Conservation (phyloP, 2,113 vertebrate genomes). For the Camelus dromedarius region DNA sequence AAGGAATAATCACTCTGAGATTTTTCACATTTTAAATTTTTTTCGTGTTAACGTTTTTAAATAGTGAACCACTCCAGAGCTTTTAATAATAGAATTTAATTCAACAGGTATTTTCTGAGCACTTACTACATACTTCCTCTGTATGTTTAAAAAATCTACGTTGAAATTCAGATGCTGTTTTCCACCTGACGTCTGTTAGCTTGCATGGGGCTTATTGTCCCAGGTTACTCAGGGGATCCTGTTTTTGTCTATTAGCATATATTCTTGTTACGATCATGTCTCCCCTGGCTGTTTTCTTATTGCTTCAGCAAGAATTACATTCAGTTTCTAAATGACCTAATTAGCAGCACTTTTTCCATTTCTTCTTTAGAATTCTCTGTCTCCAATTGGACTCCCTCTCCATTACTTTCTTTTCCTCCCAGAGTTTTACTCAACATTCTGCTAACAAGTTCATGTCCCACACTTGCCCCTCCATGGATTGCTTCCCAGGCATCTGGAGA, state of each 20-base stretch:
- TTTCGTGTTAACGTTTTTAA: constrained; percentile 13
- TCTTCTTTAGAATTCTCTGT: constrained; percentile 5
- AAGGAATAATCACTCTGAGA: not conserved
- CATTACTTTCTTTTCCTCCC: not conserved
- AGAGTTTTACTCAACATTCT: constrained; percentile 51
- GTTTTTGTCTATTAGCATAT: constrained; percentile 10
- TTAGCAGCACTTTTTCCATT: not conserved
- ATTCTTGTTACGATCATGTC: not conserved
- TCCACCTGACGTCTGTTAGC: not conserved
- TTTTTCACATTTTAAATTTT: constrained; percentile 19
- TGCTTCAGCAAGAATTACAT: constrained; percentile 44
- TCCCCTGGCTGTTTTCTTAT: not conserved
- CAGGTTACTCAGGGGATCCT: not conserved
- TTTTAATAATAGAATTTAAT: not conserved
- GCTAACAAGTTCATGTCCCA: constrained; percentile 30
- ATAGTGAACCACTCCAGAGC: not conserved
- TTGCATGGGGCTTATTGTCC: not conserved
- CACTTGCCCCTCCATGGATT: not conserved
- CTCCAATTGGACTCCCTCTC: not conserved
- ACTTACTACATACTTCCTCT: not conserved
- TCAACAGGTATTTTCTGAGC: constrained; percentile 39
- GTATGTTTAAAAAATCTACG: not conserved
- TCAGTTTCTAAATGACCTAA: constrained; percentile 61
- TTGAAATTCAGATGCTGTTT: not conserved
- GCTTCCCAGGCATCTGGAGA: not conserved